Evolutionary conservation across 2,113 vertebrate species (phyloP), one percentile per base, ranked within the genome.

Genomic region (Oreochromis tanganicae): DNA sequence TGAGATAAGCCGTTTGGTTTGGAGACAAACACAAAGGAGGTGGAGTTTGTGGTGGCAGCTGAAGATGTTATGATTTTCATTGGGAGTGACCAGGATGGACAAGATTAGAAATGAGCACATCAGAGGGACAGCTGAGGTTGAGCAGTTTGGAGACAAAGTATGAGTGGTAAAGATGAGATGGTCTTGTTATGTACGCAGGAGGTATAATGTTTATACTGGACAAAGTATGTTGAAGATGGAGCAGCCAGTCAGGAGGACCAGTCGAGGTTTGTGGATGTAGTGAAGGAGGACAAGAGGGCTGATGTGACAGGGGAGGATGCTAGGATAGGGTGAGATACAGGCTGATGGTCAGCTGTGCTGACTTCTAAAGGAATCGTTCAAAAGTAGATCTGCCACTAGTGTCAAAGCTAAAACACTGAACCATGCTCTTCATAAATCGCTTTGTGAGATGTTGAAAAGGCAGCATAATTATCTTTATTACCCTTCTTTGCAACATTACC

Each of bases 1-100:
- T 12, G 24, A 75, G 41, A 29, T 19, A 17, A 48, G 5, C 38
- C 2, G 8, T 46, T 43, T 73, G 38, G 38, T 73, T 27, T 46
- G 38, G 38, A 46, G 66, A 73, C 12, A 27, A 46, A 46, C 41
- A 46, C 46, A 73, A 73, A 27, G 38, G 5, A 73, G 38, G 66
- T 43, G 38, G 66, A 73, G 66, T 38, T 66, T 66, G 61, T 66
- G 61, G 61, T 66, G 34, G 61, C 34, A 66, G 19, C 68, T 73
- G 2, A 46, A 27, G 38, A 73, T 71, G 34, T 41, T 9, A 17
- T 46, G 21, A 29, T 73, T 29, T 29, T 73, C 9, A 17, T 46
- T 73, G 21, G 13, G 21, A 16, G 68, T 46, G n/a, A 73, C 21
- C 38, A 27, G 68, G 13, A 73, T 73, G 21, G 38, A 73, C 66